Evolutionary conservation across 2,888 invertebrate genomes (phyloP), one percentile per base, ranked within the genome.

Genomic region (Drosophila colorata): DNA sequence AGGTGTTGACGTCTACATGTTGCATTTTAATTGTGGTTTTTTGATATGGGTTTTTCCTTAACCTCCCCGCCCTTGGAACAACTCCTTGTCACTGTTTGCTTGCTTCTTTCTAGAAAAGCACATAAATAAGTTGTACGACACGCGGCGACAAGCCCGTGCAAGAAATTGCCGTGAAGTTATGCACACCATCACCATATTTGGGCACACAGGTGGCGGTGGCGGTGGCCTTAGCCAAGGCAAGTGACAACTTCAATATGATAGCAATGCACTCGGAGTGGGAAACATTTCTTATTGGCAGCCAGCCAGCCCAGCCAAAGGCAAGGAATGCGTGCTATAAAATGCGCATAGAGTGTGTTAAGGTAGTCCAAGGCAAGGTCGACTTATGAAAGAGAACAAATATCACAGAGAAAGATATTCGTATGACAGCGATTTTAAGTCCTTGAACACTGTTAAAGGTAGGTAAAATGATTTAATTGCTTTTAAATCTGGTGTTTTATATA

Each of bases 1-100:
- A 85, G 87, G 86, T 85, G 87, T 85, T 85, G 86, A 84, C 69
- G 84, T 87, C 73, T 80, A 83, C 87, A 87, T 85, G 86, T 85
- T 85, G 85, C 87, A 85, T 87, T 85, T 85, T 87, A 85, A 85
- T 83, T 83, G 66, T 74, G 68, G 46, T 58, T 82, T 83, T 28
- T 81, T 76, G 69, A 75, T 61, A 75, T 70, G 72, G 83, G 83
- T 75, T 82, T 80, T 71, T 69, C 69, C 69, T 18, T 25, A 7
- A 8, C 41, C 16, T 18, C 40, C 49, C 31, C 25, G 5, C 60
- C n/a, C 11, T 9, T 9, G 4, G 18, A 4, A 18, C 46, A 37
- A 18, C 43, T 56, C 33, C 60, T 55, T 41, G 46, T 11, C 55
- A 9, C 40, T 25, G 16, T 13, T 57, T 59, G 48, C 55, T 66